Conservation (phyloP, 2,888 invertebrate species). For the Cyaniris semiargus region DNA sequence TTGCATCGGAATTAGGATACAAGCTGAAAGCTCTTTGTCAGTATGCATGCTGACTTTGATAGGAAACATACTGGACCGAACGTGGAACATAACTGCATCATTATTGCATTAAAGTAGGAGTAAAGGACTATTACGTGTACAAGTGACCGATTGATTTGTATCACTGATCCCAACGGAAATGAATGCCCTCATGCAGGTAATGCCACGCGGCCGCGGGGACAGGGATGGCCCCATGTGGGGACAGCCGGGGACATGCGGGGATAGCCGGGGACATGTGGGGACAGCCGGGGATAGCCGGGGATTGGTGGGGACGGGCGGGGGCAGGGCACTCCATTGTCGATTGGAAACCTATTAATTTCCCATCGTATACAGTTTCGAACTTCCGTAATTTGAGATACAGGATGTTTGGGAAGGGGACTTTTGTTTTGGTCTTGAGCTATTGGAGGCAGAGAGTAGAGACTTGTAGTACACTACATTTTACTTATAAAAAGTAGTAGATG, state of each 20-base stretch:
- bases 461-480: not conserved
- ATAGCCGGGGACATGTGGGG: too few species aligned
- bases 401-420: not conserved
- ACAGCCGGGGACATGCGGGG: not conserved
- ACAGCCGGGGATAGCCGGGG: slow-evolving; percentile 34
- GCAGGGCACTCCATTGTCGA: not conserved
- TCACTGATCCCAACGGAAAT: slow-evolving; percentile 55
- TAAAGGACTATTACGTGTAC: too few species aligned
- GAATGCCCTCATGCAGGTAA: slow-evolving; percentile 52
- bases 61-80: too few species aligned
- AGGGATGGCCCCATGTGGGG: slow-evolving; percentile 32
- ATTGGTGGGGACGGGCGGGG: not conserved
- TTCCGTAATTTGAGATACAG: slow-evolving; percentile 16
- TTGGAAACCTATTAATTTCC: slow-evolving; percentile 27
- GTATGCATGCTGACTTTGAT: too few species aligned
- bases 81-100: too few species aligned
- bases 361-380: slow-evolving; percentile 17
- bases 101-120: too few species aligned
- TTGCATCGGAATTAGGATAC: too few species aligned
- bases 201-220: slow-evolving; percentile 43
- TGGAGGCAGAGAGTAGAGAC: not conserved
- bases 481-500: too few species aligned
- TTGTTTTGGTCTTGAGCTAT: not conserved
- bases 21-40: too few species aligned
- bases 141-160: slow-evolving; percentile 13